Percentiles rank a stretch among this genome's conserved stretches.
Conservation (phyloP, 2,113 vertebrate genomes). For the Ciconia boyciana region DNA sequence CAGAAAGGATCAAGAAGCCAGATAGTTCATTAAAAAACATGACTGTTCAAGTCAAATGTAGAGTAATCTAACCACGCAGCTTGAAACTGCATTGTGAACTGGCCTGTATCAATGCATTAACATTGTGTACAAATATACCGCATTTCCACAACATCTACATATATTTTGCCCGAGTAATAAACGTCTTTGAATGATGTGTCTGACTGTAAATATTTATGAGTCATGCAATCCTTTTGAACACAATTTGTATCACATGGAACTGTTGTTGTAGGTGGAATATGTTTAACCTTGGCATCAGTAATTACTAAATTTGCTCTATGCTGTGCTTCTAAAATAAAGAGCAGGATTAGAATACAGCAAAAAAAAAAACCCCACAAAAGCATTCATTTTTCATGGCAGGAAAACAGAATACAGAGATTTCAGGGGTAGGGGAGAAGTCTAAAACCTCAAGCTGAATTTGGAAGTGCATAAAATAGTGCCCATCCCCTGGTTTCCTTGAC, state of each 20-base stretch:
- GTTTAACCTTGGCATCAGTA: constrained; percentile 41
- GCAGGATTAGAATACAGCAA: neutral
- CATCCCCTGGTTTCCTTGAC: neutral
- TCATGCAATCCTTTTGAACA: constrained; percentile 39
- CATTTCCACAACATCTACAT: constrained; percentile 3
- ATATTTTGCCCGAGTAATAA: constrained; percentile 35
- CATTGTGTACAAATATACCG: neutral
- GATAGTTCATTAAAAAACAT: constrained; percentile 42
- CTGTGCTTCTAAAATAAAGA: constrained; percentile 53
- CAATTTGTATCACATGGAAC: constrained; percentile 44
- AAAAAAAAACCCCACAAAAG: neutral
- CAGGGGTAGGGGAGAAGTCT: neutral
- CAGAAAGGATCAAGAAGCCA: neutral
- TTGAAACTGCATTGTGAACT: neutral
- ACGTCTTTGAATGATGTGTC: constrained; percentile 40
- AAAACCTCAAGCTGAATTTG: neutral
- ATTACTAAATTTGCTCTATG: constrained; percentile 63
- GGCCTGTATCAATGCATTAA: neutral
- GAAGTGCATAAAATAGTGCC: neutral
- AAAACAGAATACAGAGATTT: neutral
- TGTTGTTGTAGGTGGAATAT: constrained; percentile 54
- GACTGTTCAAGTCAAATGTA: neutral
- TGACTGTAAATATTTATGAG: constrained; percentile 67
- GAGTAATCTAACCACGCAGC: neutral
- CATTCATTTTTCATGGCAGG: neutral